Evolutionary conservation across 2,113 vertebrate species (phyloP), one percentile per base, ranked within the genome.

Genomic region (Psephotus haematonotus): DNA sequence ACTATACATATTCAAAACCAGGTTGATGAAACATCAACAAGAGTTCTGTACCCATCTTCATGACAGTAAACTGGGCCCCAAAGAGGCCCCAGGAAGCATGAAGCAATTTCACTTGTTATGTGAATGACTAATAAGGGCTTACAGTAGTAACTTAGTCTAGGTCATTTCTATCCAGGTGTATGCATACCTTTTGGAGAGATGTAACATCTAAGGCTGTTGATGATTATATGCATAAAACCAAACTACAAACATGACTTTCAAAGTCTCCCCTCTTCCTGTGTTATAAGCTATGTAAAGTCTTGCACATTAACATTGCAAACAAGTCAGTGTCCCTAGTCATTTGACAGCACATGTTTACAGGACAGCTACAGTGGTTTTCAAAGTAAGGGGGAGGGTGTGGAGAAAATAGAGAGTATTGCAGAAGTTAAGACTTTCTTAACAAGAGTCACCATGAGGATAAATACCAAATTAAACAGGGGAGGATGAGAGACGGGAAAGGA

Each of bases 381-480:
- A 59, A 19, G 49, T 15, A 62, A 77, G 15, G 2, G 11, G 6
- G 12, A 53, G 5, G 23, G 7, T 1, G 0, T 4, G 11, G 49
- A 37, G 24, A 25, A 14, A 50, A 9, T 1, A 75, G 15, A 47
- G 33, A 82, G 27, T 2, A 37, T 18, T 2, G 0, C 9, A 79
- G 9, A 69, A 82, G 33, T 35, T 37, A 39, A 60, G 29, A 41
- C 41, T 50, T 70, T 23, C 25, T 57, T 18, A 71, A 16, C 7
- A 15, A 6, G 29, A 84, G 10, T 79, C 39, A 62, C 8, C 44
- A 77, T 24, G 2, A 63, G 10, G 17, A 52, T n/a, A 65, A 92
- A 90, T 6, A 72, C 4, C n/a, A 80, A 77, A 74, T 25, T 7
- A 62, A 90, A 80, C 4, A 44, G 11, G 16, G 13, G 20, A 72